These are phyloP conservation scores for Marmota flaviventris DNA, from an alignment of 2,113 vertebrate genomes.

Conservation along the genomic window DNA sequence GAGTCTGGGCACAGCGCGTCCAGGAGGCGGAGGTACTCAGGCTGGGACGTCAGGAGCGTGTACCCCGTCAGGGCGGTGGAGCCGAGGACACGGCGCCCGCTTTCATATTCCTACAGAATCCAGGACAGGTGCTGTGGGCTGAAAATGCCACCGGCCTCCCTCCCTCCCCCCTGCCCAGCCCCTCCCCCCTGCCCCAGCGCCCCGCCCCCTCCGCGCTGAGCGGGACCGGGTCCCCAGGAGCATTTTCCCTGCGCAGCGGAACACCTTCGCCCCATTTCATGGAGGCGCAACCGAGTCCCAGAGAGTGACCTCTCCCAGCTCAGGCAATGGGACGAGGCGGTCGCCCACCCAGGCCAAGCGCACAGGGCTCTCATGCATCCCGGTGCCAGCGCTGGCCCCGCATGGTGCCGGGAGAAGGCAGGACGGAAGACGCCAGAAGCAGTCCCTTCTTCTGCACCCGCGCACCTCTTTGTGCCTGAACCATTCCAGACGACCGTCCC, in stretches of 20 bases:
- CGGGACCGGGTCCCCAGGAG: too few species aligned
- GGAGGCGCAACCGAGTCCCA: not conserved
- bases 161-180: too few species aligned
- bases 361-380: not conserved
- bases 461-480: constrained; percentile 77
- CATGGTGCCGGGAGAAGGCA: not conserved
- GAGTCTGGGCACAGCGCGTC: not conserved
- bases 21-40: constrained; percentile 47
- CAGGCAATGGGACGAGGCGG: not conserved
- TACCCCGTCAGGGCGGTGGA: constrained; percentile 67
- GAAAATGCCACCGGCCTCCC: accelerated
- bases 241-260: not conserved
- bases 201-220: too few species aligned
- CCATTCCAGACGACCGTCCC: constrained; percentile 78
- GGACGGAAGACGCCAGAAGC: not conserved
- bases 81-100: constrained; percentile 53
- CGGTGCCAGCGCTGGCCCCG: not conserved
- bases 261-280: not conserved
- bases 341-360: not conserved
- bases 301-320: not conserved
- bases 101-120: constrained; percentile 50
- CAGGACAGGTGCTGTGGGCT: too few species aligned
- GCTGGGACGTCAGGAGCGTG: constrained; percentile 62
- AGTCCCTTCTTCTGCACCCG: too few species aligned
- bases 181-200: too few species aligned